Percentiles rank a stretch among this genome's conserved stretches.
phyloP scores from a whole-genome alignment of 1,140 invertebrate species.

The Apis laboriosa region DNA sequence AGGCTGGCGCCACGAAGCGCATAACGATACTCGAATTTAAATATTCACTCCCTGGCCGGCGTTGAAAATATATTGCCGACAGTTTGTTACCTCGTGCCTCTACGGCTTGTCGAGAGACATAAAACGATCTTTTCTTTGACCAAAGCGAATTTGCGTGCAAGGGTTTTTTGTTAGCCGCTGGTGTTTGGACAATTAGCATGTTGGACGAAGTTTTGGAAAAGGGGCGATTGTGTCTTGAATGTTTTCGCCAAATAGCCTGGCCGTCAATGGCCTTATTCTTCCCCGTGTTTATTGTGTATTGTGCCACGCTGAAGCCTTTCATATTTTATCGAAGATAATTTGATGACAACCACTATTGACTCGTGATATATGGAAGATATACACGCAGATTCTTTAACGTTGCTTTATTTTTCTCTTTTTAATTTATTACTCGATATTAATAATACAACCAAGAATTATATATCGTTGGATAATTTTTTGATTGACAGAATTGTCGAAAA shows the following conservation, averaged over 20 bases:
- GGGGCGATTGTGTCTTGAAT: not conserved
- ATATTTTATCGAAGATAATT: not conserved
- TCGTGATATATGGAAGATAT: not conserved
- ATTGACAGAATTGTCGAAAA: too few species aligned
- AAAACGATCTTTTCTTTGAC: not conserved
- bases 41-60: conserved; percentile 26
- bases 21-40: conserved; percentile 59
- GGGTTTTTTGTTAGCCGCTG: not conserved
- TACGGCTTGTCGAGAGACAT: not conserved
- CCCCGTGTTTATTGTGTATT: not conserved
- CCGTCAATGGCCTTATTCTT: not conserved
- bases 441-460: too few species aligned
- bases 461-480: too few species aligned
- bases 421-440: too few species aligned
- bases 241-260: not conserved
- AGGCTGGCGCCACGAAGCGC: conserved; percentile 56
- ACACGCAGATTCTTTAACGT: too few species aligned
- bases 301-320: not conserved
- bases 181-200: not conserved
- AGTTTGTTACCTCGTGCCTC: not conserved
- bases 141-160: not conserved
- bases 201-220: not conserved
- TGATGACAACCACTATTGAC: not conserved
- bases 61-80: conserved; percentile 7
- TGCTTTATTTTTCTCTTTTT: too few species aligned